These are phyloP conservation scores for Empis livida DNA, from an alignment of 2,888 invertebrate genomes.

Conservation along the genomic window DNA sequence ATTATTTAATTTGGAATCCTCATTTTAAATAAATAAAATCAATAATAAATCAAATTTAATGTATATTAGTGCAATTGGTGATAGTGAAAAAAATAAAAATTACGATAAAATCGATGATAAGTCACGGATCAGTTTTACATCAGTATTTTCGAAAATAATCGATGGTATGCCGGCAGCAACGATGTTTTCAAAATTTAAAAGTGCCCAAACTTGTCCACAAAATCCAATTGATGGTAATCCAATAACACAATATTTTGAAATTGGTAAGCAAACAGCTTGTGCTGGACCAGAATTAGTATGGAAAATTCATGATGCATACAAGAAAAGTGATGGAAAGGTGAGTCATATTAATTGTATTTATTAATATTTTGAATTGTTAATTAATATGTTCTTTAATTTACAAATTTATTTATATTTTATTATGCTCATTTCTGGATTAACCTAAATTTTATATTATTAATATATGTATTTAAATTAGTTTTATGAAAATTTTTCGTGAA, in stretches of 20 bases:
- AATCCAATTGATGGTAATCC: constrained; percentile 61
- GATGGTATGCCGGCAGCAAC: constrained; percentile 40
- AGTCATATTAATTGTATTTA: no score
- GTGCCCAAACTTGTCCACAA: constrained; percentile 39
- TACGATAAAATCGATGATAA: constrained; percentile 12
- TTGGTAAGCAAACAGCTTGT: constrained; percentile 65
- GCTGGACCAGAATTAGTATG: constrained; percentile 85
- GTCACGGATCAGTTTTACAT: constrained; percentile 25
- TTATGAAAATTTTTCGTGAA: no score
- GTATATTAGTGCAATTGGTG: not conserved
- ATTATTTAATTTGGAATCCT: no score
- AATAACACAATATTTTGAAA: constrained; percentile 74
- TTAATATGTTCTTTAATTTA: no score
- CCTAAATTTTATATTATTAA: no score
- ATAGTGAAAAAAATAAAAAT: not conserved
- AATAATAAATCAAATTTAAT: not conserved
- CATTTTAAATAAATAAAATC: not conserved
- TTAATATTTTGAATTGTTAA: not conserved
- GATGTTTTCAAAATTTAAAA: constrained; percentile 65
- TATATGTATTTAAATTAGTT: no score
- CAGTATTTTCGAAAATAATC: constrained; percentile 35
- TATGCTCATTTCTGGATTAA: no score
- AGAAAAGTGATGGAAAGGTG: constrained; percentile 84
- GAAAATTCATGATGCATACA: constrained; percentile 80
- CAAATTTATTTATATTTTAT: no score